A percentile compares a stretch with the other conserved stretches of the same genome.
Evolutionary conservation across 2,113 vertebrate genomes (phyloP).

Genomic region (Pongo pygmaeus): DNA sequence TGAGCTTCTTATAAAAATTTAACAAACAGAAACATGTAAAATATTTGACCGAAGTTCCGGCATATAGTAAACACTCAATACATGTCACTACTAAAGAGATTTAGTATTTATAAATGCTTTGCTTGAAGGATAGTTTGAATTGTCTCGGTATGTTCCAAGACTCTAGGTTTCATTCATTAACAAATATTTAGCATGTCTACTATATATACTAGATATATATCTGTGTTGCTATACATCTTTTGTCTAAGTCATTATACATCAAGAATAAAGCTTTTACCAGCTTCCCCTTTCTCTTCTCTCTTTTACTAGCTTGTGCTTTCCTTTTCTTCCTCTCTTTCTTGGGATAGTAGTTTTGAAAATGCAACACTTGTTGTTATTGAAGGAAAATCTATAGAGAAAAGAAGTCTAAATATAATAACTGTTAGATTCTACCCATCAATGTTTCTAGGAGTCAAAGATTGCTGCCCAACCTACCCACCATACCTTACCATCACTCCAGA

Average conservation of each 20-base stretch:
- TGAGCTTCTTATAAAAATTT: background rate
- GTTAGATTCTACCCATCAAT: background rate
- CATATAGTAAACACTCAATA: background rate
- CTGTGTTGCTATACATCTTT: background rate
- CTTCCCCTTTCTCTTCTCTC: background rate
- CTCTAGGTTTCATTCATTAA: background rate
- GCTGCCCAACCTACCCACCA: background rate
- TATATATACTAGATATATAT: too few species aligned
- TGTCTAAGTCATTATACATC: background rate
- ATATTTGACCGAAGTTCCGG: background rate
- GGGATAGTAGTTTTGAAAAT: background rate
- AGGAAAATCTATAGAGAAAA: conserved; percentile 14
- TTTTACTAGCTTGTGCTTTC: background rate
- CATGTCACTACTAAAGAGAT: conserved; percentile 9
- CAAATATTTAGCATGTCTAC: background rate
- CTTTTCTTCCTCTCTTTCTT: background rate
- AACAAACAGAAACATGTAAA: background rate
- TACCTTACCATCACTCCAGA: background rate
- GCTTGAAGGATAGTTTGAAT: background rate
- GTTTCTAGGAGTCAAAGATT: background rate
- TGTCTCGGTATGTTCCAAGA: background rate
- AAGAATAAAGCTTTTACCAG: background rate
- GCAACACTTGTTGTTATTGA: background rate
- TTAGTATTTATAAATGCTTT: background rate
- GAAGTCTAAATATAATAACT: background rate